Evolutionary conservation across 2,888 invertebrate genomes (phyloP), one percentile per base, ranked within the genome.

Genomic region (Charanyca ferruginea): DNA sequence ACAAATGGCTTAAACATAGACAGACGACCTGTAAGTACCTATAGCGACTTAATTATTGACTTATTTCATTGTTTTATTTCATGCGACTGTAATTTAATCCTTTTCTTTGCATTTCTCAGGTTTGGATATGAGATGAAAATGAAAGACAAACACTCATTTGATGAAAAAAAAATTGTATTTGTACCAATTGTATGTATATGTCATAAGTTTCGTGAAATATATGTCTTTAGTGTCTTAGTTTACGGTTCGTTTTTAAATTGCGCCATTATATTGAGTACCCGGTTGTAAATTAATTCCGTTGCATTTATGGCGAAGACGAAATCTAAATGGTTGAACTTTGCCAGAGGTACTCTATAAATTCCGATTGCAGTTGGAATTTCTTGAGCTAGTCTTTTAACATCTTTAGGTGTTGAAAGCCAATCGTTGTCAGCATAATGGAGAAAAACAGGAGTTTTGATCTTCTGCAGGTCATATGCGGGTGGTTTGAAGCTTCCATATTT

Each of bases 241-340:
- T 55, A 74, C 41, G 25, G 32, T 48, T 48, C 16, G 54, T 76
- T 62, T 75, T 87, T 85, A 76, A 93, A 95, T 60, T 87, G 87
- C 13, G 80, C 79, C 93, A 96, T 94, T 51, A 96, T 93, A 44
- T 92, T 93, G 7, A 96, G 53, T 80, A 95, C 78, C 73, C 96
- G 87, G 79, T 96, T 84, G 81, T 97, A 97, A 0, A 97, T 90
- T 45, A 97, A 88, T 53, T 89, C 92, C 23, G 96, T 95, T 0
- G 96, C 97, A 81, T 96, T 94, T 54, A 93, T 96, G 3, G 95
- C 96, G 81, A 96, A 96, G 4, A 96, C 90, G 77, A 96, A 96
- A 83, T 97, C 97, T 51, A 96, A 84, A 82, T 97, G 96, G 78
- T 96, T 96, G 82, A 96, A 96, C 61, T 93, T 89, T 4, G 89